Evolutionary conservation across 2,888 invertebrate species (phyloP).

Genomic region (Furcula furcula): DNA sequence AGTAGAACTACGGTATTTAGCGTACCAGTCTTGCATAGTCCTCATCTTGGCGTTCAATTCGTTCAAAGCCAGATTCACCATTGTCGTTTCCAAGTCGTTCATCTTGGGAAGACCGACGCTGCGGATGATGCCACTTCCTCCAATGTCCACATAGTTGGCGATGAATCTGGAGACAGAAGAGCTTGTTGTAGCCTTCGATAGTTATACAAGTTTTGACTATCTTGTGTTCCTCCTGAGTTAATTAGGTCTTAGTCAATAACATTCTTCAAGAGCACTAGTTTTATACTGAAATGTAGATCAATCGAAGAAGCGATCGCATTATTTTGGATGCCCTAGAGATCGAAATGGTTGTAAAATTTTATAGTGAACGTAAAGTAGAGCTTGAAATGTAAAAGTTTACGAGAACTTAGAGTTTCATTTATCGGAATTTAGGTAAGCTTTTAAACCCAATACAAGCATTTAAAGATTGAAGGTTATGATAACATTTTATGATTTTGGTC

Average conservation of each 20-base stretch:
- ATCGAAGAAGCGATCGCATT: constrained; percentile 6
- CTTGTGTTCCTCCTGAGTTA: too few species aligned
- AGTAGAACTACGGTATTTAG: constrained; percentile 45
- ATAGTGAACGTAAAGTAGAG: constrained; percentile 17
- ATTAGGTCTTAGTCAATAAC: too few species aligned
- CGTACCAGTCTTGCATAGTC: constrained; percentile 54
- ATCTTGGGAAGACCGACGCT: constrained; percentile 74
- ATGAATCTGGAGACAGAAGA: constrained; percentile 66
- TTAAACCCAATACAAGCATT: too few species aligned
- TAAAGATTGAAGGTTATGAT: too few species aligned
- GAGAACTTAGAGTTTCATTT: constrained; percentile 11
- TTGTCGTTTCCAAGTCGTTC: constrained; percentile 57
- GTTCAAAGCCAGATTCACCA: constrained; percentile 58
- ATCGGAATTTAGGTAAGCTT: constrained; percentile 5
- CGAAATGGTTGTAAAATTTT: constrained; percentile 29
- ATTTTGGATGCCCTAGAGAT: constrained; percentile 16
- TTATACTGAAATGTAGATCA: neutral
- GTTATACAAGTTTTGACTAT: too few species aligned
- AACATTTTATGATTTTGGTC: too few species aligned
- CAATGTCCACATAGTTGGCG: constrained; percentile 66
- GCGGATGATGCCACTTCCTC: constrained; percentile 65
- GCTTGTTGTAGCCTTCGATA: constrained; percentile 31
- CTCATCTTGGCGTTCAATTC: constrained; percentile 43
- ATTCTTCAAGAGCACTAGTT: too few species aligned
- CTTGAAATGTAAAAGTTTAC: constrained; percentile 20